Conservation (phyloP, 2,113 vertebrate species). For the Catharus bicknelli region DNA sequence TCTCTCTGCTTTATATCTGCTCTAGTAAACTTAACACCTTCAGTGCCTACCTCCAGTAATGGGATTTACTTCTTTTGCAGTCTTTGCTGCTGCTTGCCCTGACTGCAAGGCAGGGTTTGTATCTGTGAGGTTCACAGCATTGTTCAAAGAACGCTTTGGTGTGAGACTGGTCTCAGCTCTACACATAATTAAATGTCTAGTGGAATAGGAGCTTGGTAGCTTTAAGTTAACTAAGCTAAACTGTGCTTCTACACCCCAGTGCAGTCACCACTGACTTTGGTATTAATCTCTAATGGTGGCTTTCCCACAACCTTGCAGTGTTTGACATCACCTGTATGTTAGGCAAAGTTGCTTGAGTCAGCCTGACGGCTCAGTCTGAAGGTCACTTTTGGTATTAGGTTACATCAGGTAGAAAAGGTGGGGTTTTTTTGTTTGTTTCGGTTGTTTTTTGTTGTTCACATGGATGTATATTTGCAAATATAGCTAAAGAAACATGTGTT, state of each 20-base stretch:
- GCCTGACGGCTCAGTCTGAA: not conserved
- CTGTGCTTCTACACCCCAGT: not conserved
- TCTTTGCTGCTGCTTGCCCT: not conserved
- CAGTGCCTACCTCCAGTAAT: not conserved
- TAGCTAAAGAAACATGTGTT: not conserved
- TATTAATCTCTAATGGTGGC: fast-evolving
- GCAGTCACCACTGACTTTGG: not conserved
- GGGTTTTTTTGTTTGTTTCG: fast-evolving
- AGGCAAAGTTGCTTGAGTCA: not conserved
- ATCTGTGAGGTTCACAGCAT: not conserved
- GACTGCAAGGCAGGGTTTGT: not conserved
- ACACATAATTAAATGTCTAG: not conserved
- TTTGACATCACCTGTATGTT: not conserved
- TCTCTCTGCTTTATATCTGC: not conserved
- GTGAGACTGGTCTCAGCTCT: not conserved
- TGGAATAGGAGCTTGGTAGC: not conserved
- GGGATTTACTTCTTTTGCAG: not conserved
- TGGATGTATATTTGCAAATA: not conserved
- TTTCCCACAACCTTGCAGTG: not conserved
- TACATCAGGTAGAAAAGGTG: not conserved
- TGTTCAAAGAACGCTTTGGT: not conserved
- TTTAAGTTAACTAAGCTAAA: not conserved
- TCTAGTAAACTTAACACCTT: not conserved
- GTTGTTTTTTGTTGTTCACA: not conserved
- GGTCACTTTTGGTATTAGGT: not conserved